Base-by-base conservation (phyloP, 2,888 invertebrate species). In the Nemotelus nigrinus region DNA sequence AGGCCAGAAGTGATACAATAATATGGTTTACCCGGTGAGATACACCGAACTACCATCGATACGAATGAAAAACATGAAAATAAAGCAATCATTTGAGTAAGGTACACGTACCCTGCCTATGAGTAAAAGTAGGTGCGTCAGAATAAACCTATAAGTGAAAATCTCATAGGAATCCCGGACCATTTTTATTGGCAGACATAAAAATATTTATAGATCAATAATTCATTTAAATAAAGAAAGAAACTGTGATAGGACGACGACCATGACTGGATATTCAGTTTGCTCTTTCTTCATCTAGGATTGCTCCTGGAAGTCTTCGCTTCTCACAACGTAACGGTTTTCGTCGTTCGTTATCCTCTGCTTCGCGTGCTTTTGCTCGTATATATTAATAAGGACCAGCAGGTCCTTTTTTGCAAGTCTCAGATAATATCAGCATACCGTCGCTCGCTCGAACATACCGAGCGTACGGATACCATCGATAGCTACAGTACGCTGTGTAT, bases 151-250 rank as follows among this genome's bases (percentile, higher is more conserved):
- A 25, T 6, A 8, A 7, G 43, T 2, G 25, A 53, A 72, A 72
- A 57, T 72, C 60, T 72, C 60, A 58, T 72, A 72, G 72, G 70
- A 70, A 43, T 43, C 63, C 53, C 25, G 41, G 44, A 55, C 45
- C 63, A 10, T 39, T 50, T 77, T 77, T 77, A 77, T 70, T 70
- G 77, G 70, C 45, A 70, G 70, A 77, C 77, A 70, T 77, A 77
- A 77, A 77, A 77, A 77, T 77, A 71, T 77, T 77, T 77, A 77
- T 71, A 72, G 77, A 70, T 71, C 77, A 65, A 77, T 77, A 77
- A 77, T 77, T 77, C 77, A 77, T 77, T 77, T 77, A 63, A 77
- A 77, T 77, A 77, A 77, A 77, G 55, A 70, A 75, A 75, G 47
- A 50, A 64, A 39, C 58, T 58, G 55, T 55, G 76, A 55, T 65